phyloP scores from a whole-genome alignment of 2,797 vertebrate genomes.

The Taeniopygia guttata region DNA sequence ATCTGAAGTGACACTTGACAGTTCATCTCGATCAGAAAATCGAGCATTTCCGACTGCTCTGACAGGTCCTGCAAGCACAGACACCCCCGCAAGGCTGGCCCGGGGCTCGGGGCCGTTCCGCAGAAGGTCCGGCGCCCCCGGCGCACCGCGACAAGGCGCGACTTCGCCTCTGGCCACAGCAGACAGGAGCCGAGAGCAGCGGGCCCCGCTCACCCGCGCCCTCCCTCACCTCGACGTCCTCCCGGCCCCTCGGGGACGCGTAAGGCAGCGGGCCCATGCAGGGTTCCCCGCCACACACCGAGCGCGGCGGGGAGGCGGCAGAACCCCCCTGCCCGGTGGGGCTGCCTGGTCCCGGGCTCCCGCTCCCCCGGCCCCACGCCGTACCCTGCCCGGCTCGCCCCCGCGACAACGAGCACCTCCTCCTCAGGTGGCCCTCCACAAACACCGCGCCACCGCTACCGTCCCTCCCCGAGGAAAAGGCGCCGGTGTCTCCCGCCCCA shows the following conservation, averaged over 20 bases:
- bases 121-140: neutral
- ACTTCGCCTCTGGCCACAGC: neutral
- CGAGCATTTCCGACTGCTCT: neutral
- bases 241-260: neutral
- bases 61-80: accelerated
- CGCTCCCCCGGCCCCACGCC: neutral
- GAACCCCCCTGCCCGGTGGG: no score
- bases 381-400: neutral
- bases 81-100: accelerated
- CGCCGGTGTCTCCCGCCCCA: neutral
- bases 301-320: neutral
- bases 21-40: neutral
- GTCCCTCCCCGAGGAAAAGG: neutral
- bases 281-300: neutral
- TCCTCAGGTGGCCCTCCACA: neutral
- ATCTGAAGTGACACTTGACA: neutral
- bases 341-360: neutral
- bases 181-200: no score
- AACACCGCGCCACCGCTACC: neutral
- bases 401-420: neutral
- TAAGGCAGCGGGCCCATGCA: neutral
- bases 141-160: neutral
- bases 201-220: neutral
- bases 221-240: neutral
- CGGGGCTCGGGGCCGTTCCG: neutral